Evolutionary conservation across 2,797 vertebrate genomes (phyloP), one percentile per base, ranked within the genome.

Genomic region (Harpagifer antarcticus): DNA sequence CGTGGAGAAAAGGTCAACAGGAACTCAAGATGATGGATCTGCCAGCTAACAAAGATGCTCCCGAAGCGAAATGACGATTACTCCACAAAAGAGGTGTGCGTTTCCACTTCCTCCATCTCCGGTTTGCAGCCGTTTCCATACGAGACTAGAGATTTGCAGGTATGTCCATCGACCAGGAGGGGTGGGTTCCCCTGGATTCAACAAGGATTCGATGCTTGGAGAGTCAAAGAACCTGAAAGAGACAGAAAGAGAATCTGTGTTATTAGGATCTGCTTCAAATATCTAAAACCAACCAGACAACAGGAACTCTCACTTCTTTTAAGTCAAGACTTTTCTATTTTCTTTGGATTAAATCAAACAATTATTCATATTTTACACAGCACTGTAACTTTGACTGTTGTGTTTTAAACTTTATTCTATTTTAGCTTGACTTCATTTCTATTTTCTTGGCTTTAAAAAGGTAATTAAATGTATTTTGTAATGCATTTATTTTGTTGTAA

Each of bases 101-200:
- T 77, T 86, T 86, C 83, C 78, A 91, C 81, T 86, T 91, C 88
- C 78, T 90, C 89, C 89, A 91, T 92, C 73, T 54, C 78, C 60
- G 0, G 64, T 42, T 42, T 82, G 79, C 75, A 71, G 67, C 67
- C 79, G 64, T 82, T 78, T 86, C 76, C 79, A 78, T 79, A 63
- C 69, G 3, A 82, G 63, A 33, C 57, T 77, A 81, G 16, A 81
- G 80, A 72, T 80, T n/a, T 78, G 72, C 75, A 81, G 74, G 74
- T 88, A 79, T 90, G 86, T 90, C 90, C 92, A 93, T 91, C 76
- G 42, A 71, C 57, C 9, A 64, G 66, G 42, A 69, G 59, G 82
- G 44, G 13, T 68, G 67, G 56, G 73, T n/a, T 72, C 48, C 76
- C 70, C 85, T 71, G 62, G 70, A 85, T 13, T 45, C 47, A 59